These are phyloP conservation scores for Alca torda DNA, from an alignment of 2,797 vertebrate species.

Conservation along the genomic window DNA sequence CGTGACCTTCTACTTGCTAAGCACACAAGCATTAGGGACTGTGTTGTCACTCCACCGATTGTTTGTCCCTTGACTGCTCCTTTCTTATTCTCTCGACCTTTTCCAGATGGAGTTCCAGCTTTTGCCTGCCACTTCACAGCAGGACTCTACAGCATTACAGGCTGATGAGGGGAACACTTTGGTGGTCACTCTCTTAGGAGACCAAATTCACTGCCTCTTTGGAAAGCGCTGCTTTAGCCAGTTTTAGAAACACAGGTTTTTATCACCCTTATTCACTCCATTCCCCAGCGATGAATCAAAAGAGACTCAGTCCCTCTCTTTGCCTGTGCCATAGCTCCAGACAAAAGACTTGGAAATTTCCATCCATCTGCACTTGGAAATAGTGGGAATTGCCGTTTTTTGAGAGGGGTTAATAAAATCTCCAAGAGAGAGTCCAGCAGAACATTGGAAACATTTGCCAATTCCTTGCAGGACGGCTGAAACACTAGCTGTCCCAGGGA, in stretches of 20 bases:
- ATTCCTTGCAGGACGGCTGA: neutral
- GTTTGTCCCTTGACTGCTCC: neutral
- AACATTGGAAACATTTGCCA: neutral
- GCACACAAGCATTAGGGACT: rapidly evolving
- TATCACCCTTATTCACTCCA: neutral
- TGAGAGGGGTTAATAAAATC: conserved; percentile 45
- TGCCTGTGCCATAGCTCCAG: neutral
- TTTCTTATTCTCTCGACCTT: neutral
- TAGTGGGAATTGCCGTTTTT: conserved; percentile 1
- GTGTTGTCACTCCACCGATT: rapidly evolving
- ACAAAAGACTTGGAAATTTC: conserved; percentile 21
- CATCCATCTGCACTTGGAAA: conserved; percentile 8
- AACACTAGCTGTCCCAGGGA: conserved; percentile 36
- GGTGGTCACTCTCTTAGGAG: neutral
- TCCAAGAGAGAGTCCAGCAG: neutral
- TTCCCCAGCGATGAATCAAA: neutral
- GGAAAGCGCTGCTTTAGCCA: neutral
- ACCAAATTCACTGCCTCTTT: neutral
- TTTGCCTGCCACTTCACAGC: neutral
- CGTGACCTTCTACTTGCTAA: neutral
- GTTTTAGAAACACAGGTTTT: neutral
- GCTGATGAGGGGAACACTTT: neutral
- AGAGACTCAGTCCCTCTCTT: neutral
- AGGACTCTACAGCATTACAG: neutral
- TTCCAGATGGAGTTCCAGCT: neutral